A percentile compares a stretch with the other conserved stretches of the same genome.
phyloP scores from a whole-genome alignment of 1,140 invertebrate species.

The Cotesia typhae region DNA sequence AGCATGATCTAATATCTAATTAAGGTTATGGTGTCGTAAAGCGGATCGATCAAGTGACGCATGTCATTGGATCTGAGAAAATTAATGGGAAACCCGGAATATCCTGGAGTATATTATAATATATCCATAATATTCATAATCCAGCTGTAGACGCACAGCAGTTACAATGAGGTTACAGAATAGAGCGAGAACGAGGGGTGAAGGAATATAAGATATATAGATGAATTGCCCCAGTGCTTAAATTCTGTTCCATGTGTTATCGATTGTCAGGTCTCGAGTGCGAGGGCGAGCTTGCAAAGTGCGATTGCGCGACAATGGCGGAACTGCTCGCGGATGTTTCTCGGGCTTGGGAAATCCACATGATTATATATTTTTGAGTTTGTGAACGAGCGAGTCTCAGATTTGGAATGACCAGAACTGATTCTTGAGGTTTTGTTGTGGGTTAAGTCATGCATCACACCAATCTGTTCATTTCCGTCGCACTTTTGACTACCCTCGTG shows the following conservation, averaged over 20 bases:
- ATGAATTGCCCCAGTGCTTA: slow-evolving; percentile 27
- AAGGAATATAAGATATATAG: too few species aligned
- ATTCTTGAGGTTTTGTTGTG: too few species aligned
- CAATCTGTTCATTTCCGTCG: too few species aligned
- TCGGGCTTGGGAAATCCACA: background rate
- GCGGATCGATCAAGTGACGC: slow-evolving; percentile 26
- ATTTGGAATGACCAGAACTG: background rate
- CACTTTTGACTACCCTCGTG: background rate
- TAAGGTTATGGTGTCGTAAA: background rate
- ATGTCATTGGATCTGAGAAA: slow-evolving; percentile 13
- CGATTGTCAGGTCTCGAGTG: slow-evolving; percentile 43
- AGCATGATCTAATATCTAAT: background rate
- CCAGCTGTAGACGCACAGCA: background rate
- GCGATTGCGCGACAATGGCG: slow-evolving; percentile 43
- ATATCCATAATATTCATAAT: background rate
- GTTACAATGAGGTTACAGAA: background rate
- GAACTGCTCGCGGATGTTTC: background rate
- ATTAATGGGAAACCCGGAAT: background rate
- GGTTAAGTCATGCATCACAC: too few species aligned
- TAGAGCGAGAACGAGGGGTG: background rate
- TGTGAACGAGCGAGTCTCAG: slow-evolving; percentile 1
- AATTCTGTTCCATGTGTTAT: slow-evolving; percentile 45
- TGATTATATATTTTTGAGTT: background rate
- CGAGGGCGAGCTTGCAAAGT: slow-evolving; percentile 23
- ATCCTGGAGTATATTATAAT: background rate